Conservation (phyloP, 2,888 invertebrate genomes). For the Aleiodes leptofemur region DNA sequence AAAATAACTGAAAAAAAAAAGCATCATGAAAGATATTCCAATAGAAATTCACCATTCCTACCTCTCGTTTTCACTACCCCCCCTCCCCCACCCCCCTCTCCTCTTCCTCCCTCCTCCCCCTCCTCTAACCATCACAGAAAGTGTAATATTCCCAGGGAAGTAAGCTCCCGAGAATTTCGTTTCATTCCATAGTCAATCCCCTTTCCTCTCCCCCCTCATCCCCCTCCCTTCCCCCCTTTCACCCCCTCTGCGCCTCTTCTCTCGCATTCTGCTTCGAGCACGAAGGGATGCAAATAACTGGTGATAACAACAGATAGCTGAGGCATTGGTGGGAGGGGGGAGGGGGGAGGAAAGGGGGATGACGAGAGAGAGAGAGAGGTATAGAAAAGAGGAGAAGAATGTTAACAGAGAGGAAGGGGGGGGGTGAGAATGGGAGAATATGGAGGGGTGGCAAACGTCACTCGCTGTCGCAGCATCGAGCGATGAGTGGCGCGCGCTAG, state of each 20-base stretch:
- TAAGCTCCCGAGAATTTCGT: constrained; percentile 68
- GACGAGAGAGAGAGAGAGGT: constrained; percentile 42
- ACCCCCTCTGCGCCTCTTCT: neutral
- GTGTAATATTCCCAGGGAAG: constrained; percentile 70
- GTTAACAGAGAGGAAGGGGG: constrained; percentile 44
- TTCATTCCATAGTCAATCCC: constrained; percentile 30
- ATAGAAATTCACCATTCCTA: constrained; percentile 32
- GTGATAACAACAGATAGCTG: constrained; percentile 74
- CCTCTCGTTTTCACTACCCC: constrained; percentile 45
- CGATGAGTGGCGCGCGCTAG: constrained; percentile 71
- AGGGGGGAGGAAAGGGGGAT: constrained; percentile 30
- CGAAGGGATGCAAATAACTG: constrained; percentile 74
- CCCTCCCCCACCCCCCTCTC: too few species aligned
- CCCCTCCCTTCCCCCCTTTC: constrained; percentile 13
- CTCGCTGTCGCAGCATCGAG: constrained; percentile 73
- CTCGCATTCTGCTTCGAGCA: constrained; percentile 39
- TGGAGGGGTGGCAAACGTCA: constrained; percentile 63
- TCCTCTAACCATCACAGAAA: constrained; percentile 49
- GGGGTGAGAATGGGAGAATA: constrained; percentile 27
- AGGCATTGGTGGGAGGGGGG: constrained; percentile 50
- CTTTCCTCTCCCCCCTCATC: neutral
- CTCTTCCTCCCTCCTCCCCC: too few species aligned
- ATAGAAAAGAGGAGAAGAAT: constrained; percentile 19
- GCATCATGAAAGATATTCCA: constrained; percentile 3
- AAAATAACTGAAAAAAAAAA: neutral